Evolutionary conservation across 2,888 invertebrate genomes (phyloP), one percentile per base, ranked within the genome.

Genomic region (Achlya flavicornis): DNA sequence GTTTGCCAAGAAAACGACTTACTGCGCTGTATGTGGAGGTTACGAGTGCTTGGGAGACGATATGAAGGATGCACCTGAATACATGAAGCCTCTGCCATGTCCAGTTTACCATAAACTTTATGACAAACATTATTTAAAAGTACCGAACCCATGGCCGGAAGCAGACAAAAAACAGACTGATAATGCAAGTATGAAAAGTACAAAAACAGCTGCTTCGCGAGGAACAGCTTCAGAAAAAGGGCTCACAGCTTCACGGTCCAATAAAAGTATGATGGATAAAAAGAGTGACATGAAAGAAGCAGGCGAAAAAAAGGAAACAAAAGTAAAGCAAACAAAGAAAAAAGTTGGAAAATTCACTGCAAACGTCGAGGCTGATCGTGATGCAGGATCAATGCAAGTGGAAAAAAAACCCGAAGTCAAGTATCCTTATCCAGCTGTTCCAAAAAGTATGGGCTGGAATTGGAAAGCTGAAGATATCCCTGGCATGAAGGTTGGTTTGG

Each of bases 401-500:
- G 83, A 82, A 66, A 86, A 85, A 62, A 84, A 77, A 64, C 76
- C 77, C 4, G 81, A 83, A 61, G 26, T 64, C 6, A 87, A 83
- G 63, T 88, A 89, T 67, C 85, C 86, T 0, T 90, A 91, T 67
- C 91, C 91, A 2, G 68, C 81, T 0, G 94, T 94, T 8, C 93
- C 93, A 0, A 86, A 84, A 66, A 64, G 86, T 62, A 94, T 91
- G 93, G 94, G 94, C 1, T 94, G 94, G 94, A 88, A 91, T 69
- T 94, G 93, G 93, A 88, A 69, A 5, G 92, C 93, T 4, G 89
- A 92, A 63, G 92, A 93, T 67, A 80, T 91, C 65, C 92, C 92
- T 0, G 93, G 92, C 66, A 66, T 93, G 81, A 90, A 92, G 88
- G 93, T 92, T 68, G 8, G 26, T 26, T 26, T 26, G 26, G 26